Evolutionary conservation across 2,797 vertebrate species (phyloP).

Genomic region (Notolabrus celidotus): DNA sequence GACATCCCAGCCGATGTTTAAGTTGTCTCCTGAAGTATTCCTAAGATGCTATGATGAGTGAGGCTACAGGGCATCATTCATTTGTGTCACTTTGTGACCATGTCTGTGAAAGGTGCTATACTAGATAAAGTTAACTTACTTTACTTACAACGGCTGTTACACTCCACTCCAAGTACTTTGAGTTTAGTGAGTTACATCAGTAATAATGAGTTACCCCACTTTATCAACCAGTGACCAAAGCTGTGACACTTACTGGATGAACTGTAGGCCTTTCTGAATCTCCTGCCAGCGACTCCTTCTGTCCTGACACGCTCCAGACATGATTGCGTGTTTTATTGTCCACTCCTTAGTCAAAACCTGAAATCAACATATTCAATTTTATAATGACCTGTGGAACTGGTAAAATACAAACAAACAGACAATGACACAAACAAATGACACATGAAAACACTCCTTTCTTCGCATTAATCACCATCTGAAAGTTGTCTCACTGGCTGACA

Average conservation of each 20-base stretch:
- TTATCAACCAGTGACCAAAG: not conserved
- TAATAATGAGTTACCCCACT: not conserved
- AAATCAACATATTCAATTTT: slow-evolving; percentile 45
- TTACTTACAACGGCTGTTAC: not conserved
- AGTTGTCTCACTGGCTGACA: slow-evolving; percentile 15
- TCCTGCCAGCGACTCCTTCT: slow-evolving; percentile 93
- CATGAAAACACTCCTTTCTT: no score
- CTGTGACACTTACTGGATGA: slow-evolving; percentile 91
- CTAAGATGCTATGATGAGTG: not conserved
- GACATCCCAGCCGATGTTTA: not conserved
- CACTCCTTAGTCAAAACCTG: slow-evolving; percentile 83
- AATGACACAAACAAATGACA: not conserved
- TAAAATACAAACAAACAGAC: no score
- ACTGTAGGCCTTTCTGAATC: slow-evolving; percentile 95
- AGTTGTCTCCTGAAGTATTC: not conserved
- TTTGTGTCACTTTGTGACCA: no score
- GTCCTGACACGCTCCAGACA: slow-evolving; percentile 92
- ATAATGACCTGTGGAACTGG: not conserved
- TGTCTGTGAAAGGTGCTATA: no score
- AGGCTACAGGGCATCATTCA: not conserved
- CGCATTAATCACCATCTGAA: not conserved
- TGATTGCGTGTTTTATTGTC: slow-evolving; percentile 84
- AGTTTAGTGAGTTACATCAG: no score
- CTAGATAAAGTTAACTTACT: no score
- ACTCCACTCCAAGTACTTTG: not conserved